Conservation (phyloP, 2,797 vertebrate genomes). For the Anisognathus igniventris region DNA sequence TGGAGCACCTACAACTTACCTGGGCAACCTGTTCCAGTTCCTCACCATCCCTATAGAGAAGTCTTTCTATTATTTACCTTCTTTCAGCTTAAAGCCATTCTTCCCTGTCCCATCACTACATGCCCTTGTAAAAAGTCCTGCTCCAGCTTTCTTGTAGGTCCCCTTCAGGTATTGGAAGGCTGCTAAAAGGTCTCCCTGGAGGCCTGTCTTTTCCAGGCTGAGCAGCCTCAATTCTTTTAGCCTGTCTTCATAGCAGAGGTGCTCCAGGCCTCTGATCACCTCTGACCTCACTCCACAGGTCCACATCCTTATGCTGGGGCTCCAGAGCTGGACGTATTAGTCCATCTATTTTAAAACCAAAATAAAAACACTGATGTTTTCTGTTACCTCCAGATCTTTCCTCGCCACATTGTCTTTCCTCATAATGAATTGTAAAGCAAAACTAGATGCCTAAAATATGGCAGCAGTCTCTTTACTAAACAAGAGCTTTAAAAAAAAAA, state of each 20-base stretch:
- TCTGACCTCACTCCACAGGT: rapidly evolving
- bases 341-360: background rate
- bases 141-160: background rate
- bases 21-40: background rate
- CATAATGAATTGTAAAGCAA: background rate
- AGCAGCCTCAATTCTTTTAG: background rate
- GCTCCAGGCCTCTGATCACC: background rate
- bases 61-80: background rate
- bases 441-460: background rate
- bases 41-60: background rate
- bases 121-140: background rate
- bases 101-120: no score
- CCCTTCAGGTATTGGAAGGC: background rate
- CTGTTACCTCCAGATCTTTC: background rate
- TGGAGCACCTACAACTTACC: background rate
- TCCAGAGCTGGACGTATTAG: background rate
- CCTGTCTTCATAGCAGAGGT: background rate
- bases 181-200: background rate
- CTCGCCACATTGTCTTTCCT: background rate
- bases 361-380: background rate
- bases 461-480: background rate
- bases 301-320: background rate
- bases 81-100: background rate
- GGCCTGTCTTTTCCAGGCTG: background rate
- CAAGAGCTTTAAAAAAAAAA: background rate